phyloP scores from a whole-genome alignment of 1,140 invertebrate genomes.

The Drosophila watanabei region DNA sequence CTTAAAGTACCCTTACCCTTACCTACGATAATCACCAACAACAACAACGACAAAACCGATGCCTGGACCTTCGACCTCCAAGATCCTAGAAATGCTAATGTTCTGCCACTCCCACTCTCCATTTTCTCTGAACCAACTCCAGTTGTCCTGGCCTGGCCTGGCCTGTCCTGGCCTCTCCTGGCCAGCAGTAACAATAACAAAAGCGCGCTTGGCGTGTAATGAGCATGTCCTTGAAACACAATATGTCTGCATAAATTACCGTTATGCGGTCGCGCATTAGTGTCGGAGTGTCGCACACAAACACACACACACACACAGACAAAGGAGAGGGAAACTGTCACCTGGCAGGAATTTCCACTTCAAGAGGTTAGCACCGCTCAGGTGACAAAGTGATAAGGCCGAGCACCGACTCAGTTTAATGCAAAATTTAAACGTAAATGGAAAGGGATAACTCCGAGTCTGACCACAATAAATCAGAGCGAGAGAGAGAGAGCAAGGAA shows the following conservation, averaged over 20 bases:
- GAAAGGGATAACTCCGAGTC: neutral
- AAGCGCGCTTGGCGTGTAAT: conserved; percentile 73
- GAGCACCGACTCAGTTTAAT: conserved; percentile 4
- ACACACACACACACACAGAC: conserved; percentile 4
- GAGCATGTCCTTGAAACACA: conserved; percentile 82
- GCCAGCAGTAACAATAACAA: conserved; percentile 33
- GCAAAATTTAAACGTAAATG: conserved; percentile 1
- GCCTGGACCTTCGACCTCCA: conserved; percentile 5
- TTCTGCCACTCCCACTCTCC: conserved; percentile 16
- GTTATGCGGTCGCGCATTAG: conserved; percentile 48
- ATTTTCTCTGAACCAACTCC: conserved; percentile 22
- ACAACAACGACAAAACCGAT: neutral
- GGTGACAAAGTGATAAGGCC: conserved; percentile 27
- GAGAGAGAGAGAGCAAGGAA: conserved; percentile 3
- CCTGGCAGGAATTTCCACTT: conserved; percentile 28
- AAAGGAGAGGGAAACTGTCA: conserved; percentile 31
- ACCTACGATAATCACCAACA: neutral
- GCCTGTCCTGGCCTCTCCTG: conserved; percentile 9
- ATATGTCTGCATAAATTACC: conserved; percentile 81
- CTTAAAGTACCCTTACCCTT: neutral
- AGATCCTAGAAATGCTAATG: conserved; percentile 74
- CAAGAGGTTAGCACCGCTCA: conserved; percentile 18
- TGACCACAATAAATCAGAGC: conserved; percentile 19
- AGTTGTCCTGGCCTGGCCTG: conserved; percentile 12
- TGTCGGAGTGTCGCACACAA: conserved; percentile 19